Evolutionary conservation across 2,888 invertebrate species (phyloP), one percentile per base, ranked within the genome.

Genomic region (Tolmerus cingulatus): DNA sequence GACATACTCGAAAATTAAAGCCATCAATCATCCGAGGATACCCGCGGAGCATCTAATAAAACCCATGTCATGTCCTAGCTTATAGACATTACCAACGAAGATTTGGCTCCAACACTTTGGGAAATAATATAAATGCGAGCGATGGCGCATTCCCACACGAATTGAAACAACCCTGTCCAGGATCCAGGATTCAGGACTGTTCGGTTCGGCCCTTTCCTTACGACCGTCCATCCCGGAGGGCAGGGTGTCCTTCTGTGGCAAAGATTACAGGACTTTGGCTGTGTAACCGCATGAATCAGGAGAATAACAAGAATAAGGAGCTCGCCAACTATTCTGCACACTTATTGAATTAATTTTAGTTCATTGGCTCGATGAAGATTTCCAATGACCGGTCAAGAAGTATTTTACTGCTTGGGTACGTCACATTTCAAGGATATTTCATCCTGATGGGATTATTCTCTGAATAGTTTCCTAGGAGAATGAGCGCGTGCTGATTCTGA

Each of bases 281-380:
- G 43, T 85, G 85, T 74, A 74, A 74, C 85, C 74, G 40, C 85
- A 85, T 40, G 74, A 74, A 74, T 40, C 27, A 74, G 37, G 85
- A 84, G 82, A 46, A 84, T 66, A 84, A 84, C 82, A 46, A 84
- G 82, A 85, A 40, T 74, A 85, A 85, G 74, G 74, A 85, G 74
- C 23, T 74, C 43, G 40, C 74, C 43, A 85, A 74, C 74, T 74
- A 74, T 46, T 74, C 85, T 85, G 27, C 37, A 74, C 46, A 85
- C 46, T 85, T 85, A 85, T 85, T 85, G 85, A 85, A 85, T 85
- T 74, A 85, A 85, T 85, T 85, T 85, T 85, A 85, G 85, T 85
- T 85, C 85, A 85, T 85, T 85, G 85, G 85, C 66, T 85, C 85
- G 74, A 74, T 66, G 85, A 85, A 85, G 85, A 85, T 85, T 85